A percentile compares a stretch with the other conserved stretches of the same genome.
These are phyloP conservation scores for Coleophora deauratella DNA, from an alignment of 2,888 invertebrate species.

Conservation along the genomic window DNA sequence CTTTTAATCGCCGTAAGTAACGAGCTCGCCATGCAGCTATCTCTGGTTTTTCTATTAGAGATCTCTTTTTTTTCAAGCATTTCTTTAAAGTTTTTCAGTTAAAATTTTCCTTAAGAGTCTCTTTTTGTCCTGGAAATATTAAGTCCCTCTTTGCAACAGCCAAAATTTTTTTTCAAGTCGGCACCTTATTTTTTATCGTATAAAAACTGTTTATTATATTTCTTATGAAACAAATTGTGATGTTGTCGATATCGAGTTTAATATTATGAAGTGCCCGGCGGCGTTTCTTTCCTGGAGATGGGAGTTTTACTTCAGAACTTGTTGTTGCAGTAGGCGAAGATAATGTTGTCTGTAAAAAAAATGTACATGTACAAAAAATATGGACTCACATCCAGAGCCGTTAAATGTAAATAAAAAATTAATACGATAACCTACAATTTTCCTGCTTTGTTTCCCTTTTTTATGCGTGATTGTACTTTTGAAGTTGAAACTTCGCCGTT, in stretches of 20 bases:
- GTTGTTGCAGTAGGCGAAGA: not conserved
- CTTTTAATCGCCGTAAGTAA: conserved; percentile 2
- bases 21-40: conserved; percentile 7
- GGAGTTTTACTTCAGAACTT: not conserved
- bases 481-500: no score
- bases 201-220: not conserved
- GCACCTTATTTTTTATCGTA: no score
- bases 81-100: not conserved
- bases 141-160: conserved; percentile 1
- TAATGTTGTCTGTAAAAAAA: not conserved
- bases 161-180: conserved; percentile 1
- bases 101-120: conserved; percentile 5
- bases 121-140: conserved; percentile 1
- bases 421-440: no score
- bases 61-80: conserved; percentile 2
- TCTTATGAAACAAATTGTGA: not conserved
- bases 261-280: not conserved
- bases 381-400: no score
- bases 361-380: no score
- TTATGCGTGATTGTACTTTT: conserved; percentile 3
- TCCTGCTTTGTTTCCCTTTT: conserved; percentile 1
- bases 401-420: not conserved
- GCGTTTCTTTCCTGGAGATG: conserved; percentile 4
- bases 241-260: conserved; percentile 2
- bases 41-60: conserved; percentile 3